These are phyloP conservation scores for Bombyx mandarina DNA, from an alignment of 1,140 invertebrate genomes.

Conservation along the genomic window DNA sequence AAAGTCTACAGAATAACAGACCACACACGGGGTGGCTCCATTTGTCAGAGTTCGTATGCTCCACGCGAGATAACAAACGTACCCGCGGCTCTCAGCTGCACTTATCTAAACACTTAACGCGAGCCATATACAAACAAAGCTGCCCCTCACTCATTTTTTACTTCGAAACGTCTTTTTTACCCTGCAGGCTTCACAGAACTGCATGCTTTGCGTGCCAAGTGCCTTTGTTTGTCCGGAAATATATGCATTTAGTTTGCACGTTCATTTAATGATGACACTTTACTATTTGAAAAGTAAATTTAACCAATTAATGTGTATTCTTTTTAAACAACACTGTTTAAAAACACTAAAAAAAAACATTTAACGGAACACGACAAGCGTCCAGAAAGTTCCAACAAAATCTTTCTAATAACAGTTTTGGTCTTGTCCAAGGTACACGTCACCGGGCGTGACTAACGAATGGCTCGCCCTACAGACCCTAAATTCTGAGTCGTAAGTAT, in stretches of 20 bases:
- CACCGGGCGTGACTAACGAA: constrained; percentile 69
- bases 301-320: no score
- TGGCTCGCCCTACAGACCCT: constrained; percentile 70
- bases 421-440: constrained; percentile 71
- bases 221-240: constrained; percentile 58
- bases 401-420: constrained; percentile 69
- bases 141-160: constrained; percentile 65
- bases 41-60: constrained; percentile 49
- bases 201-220: constrained; percentile 54
- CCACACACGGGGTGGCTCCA: constrained; percentile 64
- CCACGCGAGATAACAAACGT: constrained; percentile 64
- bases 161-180: constrained; percentile 61
- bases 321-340: no score
- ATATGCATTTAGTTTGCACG: constrained; percentile 45
- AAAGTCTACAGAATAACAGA: constrained; percentile 52
- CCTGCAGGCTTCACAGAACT: constrained; percentile 54
- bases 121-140: constrained; percentile 63
- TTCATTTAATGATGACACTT: no score
- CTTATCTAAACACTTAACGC: constrained; percentile 69
- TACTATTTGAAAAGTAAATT: constrained; percentile 10
- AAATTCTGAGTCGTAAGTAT: constrained; percentile 70
- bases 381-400: constrained; percentile 19
- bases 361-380: constrained; percentile 44
- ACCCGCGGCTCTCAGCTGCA: constrained; percentile 51
- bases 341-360: constrained; percentile 31